These are phyloP conservation scores for Drusus annulatus DNA, from an alignment of 1,140 invertebrate species.

Conservation along the genomic window DNA sequence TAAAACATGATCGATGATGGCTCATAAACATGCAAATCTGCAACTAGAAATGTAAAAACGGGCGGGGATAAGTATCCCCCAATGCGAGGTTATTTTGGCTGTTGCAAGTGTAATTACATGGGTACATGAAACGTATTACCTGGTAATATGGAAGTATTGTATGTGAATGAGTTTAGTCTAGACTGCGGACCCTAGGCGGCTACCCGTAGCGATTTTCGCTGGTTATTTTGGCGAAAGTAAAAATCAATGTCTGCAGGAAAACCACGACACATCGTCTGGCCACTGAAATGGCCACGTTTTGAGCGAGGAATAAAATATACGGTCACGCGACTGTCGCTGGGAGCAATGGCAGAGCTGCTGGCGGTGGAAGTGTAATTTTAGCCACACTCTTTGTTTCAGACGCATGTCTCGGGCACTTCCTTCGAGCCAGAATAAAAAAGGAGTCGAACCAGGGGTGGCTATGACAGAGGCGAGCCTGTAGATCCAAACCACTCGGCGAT, in stretches of 20 bases:
- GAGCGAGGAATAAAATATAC: conserved; percentile 10
- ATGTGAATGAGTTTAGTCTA: neutral
- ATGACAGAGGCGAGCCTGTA: neutral
- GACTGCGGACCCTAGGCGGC: neutral
- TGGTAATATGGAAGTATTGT: too few relatives aligned
- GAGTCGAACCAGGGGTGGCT: conserved; percentile 13
- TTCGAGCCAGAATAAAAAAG: neutral
- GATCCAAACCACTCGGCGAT: neutral
- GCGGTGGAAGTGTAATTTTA: conserved; percentile 26
- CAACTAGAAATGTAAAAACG: too few relatives aligned
- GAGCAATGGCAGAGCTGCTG: conserved; percentile 3
- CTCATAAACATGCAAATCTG: too few relatives aligned
- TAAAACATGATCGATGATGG: too few relatives aligned
- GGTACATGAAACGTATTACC: too few relatives aligned
- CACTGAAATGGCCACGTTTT: neutral
- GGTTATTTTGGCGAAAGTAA: neutral
- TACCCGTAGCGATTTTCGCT: neutral
- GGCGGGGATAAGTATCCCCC: too few relatives aligned
- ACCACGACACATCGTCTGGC: neutral
- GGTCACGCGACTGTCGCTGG: neutral
- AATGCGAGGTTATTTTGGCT: too few relatives aligned
- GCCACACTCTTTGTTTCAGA: conserved; percentile 24
- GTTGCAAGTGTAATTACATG: too few relatives aligned
- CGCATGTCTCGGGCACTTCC: conserved; percentile 44
- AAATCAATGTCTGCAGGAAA: conserved; percentile 19